These are phyloP conservation scores for Apocheima hispidaria DNA, from an alignment of 2,888 invertebrate genomes.

Conservation along the genomic window DNA sequence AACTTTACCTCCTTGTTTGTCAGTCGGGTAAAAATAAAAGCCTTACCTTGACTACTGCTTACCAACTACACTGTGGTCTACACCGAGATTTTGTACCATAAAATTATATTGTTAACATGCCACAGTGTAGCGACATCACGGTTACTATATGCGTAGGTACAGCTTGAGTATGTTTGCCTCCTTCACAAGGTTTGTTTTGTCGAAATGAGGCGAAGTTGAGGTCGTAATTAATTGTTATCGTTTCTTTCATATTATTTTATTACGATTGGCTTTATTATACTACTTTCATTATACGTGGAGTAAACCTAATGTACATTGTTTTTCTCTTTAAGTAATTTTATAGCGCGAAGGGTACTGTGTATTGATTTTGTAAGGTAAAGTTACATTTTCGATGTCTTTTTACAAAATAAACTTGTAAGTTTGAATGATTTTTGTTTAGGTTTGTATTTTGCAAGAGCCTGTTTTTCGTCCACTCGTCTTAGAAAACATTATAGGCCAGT, in stretches of 20 bases:
- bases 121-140: conserved; percentile 34
- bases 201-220: conserved; percentile 19
- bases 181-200: conserved; percentile 24
- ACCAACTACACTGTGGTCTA: conserved; percentile 10
- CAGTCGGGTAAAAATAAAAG: too few relatives aligned
- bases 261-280: conserved; percentile 11
- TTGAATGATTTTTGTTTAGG: too few relatives aligned
- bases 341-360: background rate
- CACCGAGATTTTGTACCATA: conserved; percentile 39
- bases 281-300: conserved; percentile 7
- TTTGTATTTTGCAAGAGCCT: too few relatives aligned
- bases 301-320: conserved; percentile 1
- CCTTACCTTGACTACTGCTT: conserved; percentile 10
- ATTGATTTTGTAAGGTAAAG: too few relatives aligned
- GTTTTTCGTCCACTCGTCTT: too few relatives aligned
- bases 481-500: too few relatives aligned
- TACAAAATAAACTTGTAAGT: too few relatives aligned
- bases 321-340: conserved; percentile 2
- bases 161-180: conserved; percentile 24
- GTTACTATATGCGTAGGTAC: conserved; percentile 19
- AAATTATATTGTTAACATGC: conserved; percentile 47
- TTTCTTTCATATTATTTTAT: conserved; percentile 16
- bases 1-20: too few relatives aligned
- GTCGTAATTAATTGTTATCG: conserved; percentile 21
- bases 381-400: too few relatives aligned